Base-by-base conservation (phyloP, 2,113 vertebrate genomes). In the Rissa tridactyla region DNA sequence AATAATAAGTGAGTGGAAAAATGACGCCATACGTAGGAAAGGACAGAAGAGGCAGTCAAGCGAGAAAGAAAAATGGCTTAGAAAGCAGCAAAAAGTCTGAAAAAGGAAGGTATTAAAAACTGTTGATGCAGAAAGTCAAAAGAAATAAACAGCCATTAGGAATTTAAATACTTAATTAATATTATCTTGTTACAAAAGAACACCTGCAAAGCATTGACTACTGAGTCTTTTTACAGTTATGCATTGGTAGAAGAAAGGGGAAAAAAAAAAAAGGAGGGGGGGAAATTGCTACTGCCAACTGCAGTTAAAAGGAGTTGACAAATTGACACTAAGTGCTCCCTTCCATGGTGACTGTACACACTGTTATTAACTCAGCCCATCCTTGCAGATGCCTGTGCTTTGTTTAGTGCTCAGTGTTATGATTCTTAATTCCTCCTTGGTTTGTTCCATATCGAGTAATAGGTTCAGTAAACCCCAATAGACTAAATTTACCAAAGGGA, bases 121-220 rank as follows among this genome's bases (percentile, higher is more conserved):
- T 17, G 9, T 51, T 36, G 36, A 83, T 95, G 70, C 52, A 80
- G 49, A 83, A 97, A 94, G 68, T 77, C 25, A 49, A 55, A 55
- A 30, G 62, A 88, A 84, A 94, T 93, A 95, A 96, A 95, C 40
- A 79, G 70, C 70, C 97, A 91, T 96, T 97, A 94, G 57, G 75
- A 42, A 86, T 92, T 93, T 87, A 90, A 96, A 98, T 96, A 91
- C 61, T 66, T 94, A 94, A 97, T 97, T 95, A 96, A 96, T 97
- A 96, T 94, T 90, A 82, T 90, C 65, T 34, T 80, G 21, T 78
- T 96, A 96, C 86, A 98, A 97, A 97, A 93, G 97, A 87, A 64
- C 97, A 98, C 96, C 96, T 97, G 96, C 87, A 86, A 94, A 80
- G 52, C 77, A 80, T 17, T 86, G 64, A 81, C 38, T 69, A 40